Evolutionary conservation across 2,888 invertebrate genomes (phyloP).

Genomic region (Chymomyza caudatula): DNA sequence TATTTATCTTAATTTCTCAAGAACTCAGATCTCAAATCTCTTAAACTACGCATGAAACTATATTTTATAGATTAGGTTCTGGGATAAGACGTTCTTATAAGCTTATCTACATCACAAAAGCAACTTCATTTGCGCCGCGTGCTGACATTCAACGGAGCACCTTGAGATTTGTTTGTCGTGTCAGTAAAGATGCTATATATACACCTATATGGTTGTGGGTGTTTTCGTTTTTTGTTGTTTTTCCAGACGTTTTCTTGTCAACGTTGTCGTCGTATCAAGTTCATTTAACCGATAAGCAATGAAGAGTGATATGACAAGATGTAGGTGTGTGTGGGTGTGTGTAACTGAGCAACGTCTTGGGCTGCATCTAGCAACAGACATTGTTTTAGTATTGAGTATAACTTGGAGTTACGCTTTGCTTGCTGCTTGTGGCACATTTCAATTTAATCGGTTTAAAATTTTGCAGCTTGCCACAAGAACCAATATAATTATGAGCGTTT

Average conservation of each 20-base stretch:
- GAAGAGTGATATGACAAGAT: conserved; percentile 38
- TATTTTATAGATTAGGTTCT: neutral
- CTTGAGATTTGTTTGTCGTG: conserved; percentile 31
- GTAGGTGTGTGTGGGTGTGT: neutral
- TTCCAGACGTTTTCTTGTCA: neutral
- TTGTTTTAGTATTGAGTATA: neutral
- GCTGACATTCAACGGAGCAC: conserved; percentile 42
- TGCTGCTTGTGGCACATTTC: neutral
- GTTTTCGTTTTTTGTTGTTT: conserved; percentile 55
- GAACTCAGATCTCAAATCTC: no score
- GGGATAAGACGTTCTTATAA: neutral
- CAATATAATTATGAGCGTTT: neutral
- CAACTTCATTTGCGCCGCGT: conserved; percentile 27
- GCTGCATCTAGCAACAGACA: neutral
- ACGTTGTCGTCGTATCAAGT: conserved; percentile 44
- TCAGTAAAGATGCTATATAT: conserved; percentile 12
- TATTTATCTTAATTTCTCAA: neutral
- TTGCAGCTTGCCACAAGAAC: neutral
- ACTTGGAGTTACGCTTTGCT: neutral
- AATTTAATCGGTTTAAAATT: neutral
- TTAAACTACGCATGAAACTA: neutral
- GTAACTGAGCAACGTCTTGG: no score
- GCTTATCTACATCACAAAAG: conserved; percentile 58
- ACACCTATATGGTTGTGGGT: neutral
- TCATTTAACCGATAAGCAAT: conserved; percentile 58